These are phyloP conservation scores for Rhagoletis zephyria DNA, from an alignment of 1,140 invertebrate species.

Conservation along the genomic window DNA sequence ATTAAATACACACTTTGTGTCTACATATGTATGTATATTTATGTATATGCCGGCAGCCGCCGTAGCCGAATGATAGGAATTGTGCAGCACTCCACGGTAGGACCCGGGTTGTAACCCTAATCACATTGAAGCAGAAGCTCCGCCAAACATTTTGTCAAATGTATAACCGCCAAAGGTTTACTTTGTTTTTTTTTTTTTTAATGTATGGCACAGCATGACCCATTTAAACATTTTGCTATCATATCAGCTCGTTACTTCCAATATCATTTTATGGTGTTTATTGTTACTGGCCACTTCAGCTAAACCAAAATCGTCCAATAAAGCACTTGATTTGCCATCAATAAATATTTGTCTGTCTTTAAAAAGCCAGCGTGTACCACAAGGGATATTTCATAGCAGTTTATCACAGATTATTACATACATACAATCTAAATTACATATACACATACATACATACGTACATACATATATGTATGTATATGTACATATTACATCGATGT, in stretches of 20 bases:
- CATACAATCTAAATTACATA: background rate
- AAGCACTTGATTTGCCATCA: slow-evolving; percentile 22
- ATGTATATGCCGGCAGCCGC: too few relatives aligned
- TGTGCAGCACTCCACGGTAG: too few relatives aligned
- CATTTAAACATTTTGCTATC: background rate
- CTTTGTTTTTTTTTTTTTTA: too few relatives aligned
- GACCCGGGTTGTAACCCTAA: too few relatives aligned
- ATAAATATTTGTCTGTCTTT: background rate
- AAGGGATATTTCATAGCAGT: background rate
- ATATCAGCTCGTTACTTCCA: background rate
- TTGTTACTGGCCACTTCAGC: background rate
- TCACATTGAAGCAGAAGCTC: too few relatives aligned
- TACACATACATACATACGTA: background rate
- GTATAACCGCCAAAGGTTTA: too few relatives aligned
- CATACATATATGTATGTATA: too few relatives aligned
- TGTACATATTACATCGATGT: background rate
- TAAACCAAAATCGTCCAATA: background rate
- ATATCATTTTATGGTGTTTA: background rate
- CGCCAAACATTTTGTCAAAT: too few relatives aligned
- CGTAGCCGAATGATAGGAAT: too few relatives aligned
- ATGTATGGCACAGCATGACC: too few relatives aligned
- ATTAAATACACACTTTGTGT: too few relatives aligned
- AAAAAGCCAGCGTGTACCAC: background rate
- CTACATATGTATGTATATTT: too few relatives aligned
- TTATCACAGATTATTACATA: background rate